phyloP scores from a whole-genome alignment of 2,888 invertebrate species.

The Plagodis pulveraria region DNA sequence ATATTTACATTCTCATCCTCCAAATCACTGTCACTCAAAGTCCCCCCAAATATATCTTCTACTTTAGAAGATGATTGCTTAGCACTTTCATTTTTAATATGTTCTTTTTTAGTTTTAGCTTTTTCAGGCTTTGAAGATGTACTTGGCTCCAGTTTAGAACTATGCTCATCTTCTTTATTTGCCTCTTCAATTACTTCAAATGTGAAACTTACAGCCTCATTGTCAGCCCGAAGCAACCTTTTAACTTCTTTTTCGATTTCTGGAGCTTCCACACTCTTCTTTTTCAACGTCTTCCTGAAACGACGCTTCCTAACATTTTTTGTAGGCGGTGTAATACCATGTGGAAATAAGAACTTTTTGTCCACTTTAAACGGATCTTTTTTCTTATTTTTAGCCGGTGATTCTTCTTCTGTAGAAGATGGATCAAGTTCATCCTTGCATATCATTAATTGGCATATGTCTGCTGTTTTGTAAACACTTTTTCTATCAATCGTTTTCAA shows the following conservation, averaged over 20 bases:
- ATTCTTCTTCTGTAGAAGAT: slow-evolving; percentile 90
- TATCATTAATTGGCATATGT: slow-evolving; percentile 96
- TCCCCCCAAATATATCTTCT: slow-evolving; percentile 95
- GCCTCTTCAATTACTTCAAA: slow-evolving; percentile 94
- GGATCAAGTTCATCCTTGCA: slow-evolving; percentile 95
- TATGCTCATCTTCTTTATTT: slow-evolving; percentile 92
- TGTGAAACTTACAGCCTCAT: slow-evolving; percentile 94
- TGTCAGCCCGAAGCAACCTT: slow-evolving; percentile 94
- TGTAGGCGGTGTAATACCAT: slow-evolving; percentile 97
- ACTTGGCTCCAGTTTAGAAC: slow-evolving; percentile 70
- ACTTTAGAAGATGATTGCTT: slow-evolving; percentile 69
- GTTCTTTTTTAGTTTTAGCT: slow-evolving; percentile 72
- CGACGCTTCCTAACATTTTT: slow-evolving; percentile 97
- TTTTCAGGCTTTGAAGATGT: slow-evolving; percentile 59
- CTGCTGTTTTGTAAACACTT: slow-evolving; percentile 98
- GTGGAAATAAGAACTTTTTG: slow-evolving; percentile 97
- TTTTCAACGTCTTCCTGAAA: slow-evolving; percentile 97
- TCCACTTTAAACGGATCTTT: slow-evolving; percentile 93
- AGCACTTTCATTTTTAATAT: slow-evolving; percentile 55
- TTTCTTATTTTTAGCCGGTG: slow-evolving; percentile 91
- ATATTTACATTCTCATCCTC: slow-evolving; percentile 92
- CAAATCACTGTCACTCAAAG: slow-evolving; percentile 94
- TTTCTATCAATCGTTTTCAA: slow-evolving; percentile 98
- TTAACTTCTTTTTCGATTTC: slow-evolving; percentile 99
- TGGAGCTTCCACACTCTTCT: slow-evolving; percentile 98